Percentiles rank a stretch among this genome's conserved stretches.
Conservation (phyloP, 2,888 invertebrate species). For the Apoderus coryli region DNA sequence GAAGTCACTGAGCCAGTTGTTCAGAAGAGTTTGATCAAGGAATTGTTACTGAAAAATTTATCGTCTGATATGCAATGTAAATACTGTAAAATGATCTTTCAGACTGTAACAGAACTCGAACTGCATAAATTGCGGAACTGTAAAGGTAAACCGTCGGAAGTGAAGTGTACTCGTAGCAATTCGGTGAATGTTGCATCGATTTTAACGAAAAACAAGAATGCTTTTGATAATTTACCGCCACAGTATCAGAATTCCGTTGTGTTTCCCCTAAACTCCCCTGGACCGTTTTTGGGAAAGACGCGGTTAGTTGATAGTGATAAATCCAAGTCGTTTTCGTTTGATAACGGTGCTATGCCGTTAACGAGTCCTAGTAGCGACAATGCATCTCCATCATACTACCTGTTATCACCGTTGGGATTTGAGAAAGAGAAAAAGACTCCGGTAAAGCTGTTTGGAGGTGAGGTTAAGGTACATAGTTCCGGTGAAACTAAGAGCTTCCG, state of each 20-base stretch:
- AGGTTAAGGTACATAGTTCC: slow-evolving; percentile 58
- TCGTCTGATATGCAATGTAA: slow-evolving; percentile 56
- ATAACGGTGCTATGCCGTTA: slow-evolving; percentile 22
- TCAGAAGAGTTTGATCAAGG: slow-evolving; percentile 48
- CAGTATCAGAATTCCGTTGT: slow-evolving; percentile 26
- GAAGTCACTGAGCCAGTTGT: slow-evolving; percentile 29
- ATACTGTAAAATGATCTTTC: slow-evolving; percentile 63
- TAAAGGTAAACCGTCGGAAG: slow-evolving; percentile 40
- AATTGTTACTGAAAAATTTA: slow-evolving; percentile 57
- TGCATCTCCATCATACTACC: slow-evolving; percentile 19
- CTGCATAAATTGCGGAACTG: slow-evolving; percentile 69
- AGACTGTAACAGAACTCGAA: slow-evolving; percentile 67
- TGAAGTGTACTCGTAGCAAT: slow-evolving; percentile 30
- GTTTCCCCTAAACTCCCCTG: slow-evolving; percentile 62
- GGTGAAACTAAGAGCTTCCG: slow-evolving; percentile 47
- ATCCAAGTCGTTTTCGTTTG: slow-evolving; percentile 32
- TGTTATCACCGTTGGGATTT: slow-evolving; percentile 25
- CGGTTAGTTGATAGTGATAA: slow-evolving; percentile 52
- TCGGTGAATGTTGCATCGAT: slow-evolving; percentile 34
- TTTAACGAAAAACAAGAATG: slow-evolving; percentile 32
- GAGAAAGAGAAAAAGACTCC: slow-evolving; percentile 28
- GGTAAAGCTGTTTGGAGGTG: slow-evolving; percentile 61
- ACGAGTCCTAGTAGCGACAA: slow-evolving; percentile 15
- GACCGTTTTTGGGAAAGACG: slow-evolving; percentile 69
- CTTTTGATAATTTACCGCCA: slow-evolving; percentile 32